Conservation (phyloP, 1,140 invertebrate genomes). For the Anthonomus grandis region DNA sequence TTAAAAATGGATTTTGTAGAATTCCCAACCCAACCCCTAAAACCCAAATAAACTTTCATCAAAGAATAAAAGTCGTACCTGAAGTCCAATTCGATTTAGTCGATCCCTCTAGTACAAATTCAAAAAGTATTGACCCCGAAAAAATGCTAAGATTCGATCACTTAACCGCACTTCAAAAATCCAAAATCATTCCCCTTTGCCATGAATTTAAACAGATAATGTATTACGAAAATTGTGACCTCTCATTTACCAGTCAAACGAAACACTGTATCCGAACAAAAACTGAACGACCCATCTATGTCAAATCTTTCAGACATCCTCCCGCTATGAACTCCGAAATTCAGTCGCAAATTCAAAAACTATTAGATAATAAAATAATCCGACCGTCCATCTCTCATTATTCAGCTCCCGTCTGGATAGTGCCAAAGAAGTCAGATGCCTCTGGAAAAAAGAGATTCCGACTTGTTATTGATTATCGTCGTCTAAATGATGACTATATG, state of each 20-base stretch:
- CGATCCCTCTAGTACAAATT: not conserved
- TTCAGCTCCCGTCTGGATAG: slow-evolving; percentile 39
- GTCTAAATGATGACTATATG: slow-evolving; percentile 47
- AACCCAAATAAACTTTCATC: slow-evolving; percentile 1
- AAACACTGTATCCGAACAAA: slow-evolving; percentile 13
- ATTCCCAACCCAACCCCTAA: not conserved
- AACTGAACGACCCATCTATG: slow-evolving; percentile 7
- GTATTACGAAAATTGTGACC: not conserved
- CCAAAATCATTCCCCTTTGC: not conserved
- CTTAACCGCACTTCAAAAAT: not conserved
- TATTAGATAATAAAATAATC: slow-evolving; percentile 38
- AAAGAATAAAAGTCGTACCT: not conserved
- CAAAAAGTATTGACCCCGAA: not conserved
- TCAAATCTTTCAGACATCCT: slow-evolving; percentile 33
- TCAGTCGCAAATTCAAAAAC: slow-evolving; percentile 32
- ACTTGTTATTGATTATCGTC: slow-evolving; percentile 48
- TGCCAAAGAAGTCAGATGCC: slow-evolving; percentile 45
- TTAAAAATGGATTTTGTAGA: not conserved
- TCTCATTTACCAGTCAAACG: not conserved
- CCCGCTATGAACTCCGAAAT: slow-evolving; percentile 34
- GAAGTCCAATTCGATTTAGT: not conserved
- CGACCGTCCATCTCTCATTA: slow-evolving; percentile 38
- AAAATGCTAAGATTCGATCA: not conserved
- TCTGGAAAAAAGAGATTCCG: slow-evolving; percentile 42
- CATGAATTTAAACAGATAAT: not conserved